Evolutionary conservation across 2,797 vertebrate genomes (phyloP), one percentile per base, ranked within the genome.

Genomic region (Dermochelys coriacea): DNA sequence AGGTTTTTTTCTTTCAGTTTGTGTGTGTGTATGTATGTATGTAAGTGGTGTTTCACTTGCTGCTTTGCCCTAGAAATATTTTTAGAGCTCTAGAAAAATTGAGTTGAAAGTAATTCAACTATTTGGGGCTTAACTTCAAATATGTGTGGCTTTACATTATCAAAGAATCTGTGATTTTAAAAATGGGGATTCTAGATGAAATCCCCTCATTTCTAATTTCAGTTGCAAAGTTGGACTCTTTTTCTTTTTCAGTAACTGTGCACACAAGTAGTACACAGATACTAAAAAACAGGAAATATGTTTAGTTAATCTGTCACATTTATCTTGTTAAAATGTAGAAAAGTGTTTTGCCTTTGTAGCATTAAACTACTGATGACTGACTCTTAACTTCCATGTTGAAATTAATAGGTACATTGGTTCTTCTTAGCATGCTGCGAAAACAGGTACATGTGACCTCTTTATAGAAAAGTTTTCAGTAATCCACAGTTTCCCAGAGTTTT

Each of bases 1-100:
- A 94, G 97, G 96, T 97, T 94, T 91, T 84, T 91, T 80, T 59
- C 91, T 71, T 87, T 89, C 59, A 5, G 52, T 95, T 55, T 92
- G 18, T 93, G 84, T 90, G 87, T 50, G 84, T 80, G 91, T 23
- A 57, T 84, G 93, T 91, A 86, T 84, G 80, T 80, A 91, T 97
- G 90, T 93, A 85, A 82, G 84, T 87, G 54, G 57, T 57, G 86
- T 94, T 94, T 95, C 51, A 12, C 59, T 92, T 96, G 91, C 88
- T 97, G 51, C 86, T 93, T 41, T 92, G 29, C 68, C 86, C 89
- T 93, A 75, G n/a, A 96, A 96, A 79, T 94, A 71, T 74, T 96
- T 94, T 96, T 45, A 51, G n/a, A 89, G 25, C 50, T 71, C 16
- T 81, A 57, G 19, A 84, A 83, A 96, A 80, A 15, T 55, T 90